These are phyloP conservation scores for Rhabdomys dilectus DNA, from an alignment of 2,113 vertebrate species.

Conservation along the genomic window DNA sequence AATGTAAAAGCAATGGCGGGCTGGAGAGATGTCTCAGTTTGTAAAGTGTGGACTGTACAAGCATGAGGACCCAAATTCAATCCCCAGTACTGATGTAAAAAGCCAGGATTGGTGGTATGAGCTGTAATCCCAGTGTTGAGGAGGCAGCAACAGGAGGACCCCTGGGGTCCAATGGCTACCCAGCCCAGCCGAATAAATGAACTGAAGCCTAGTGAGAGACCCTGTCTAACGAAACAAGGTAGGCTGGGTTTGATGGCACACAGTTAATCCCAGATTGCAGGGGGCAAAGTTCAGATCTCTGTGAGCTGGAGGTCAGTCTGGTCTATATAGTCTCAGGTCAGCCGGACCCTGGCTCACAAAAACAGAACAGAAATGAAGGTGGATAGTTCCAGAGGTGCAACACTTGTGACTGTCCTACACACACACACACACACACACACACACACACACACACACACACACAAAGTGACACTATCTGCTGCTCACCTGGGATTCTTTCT, in stretches of 20 bases:
- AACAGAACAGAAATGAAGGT: background rate
- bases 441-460: background rate
- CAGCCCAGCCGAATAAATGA: background rate
- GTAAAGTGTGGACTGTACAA: background rate
- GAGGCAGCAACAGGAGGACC: background rate
- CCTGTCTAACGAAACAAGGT: background rate
- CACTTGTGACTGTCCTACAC: too few relatives aligned
- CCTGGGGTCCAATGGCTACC: background rate
- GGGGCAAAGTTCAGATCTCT: background rate
- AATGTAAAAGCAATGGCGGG: background rate
- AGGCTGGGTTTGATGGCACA: background rate
- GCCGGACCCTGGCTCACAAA: background rate
- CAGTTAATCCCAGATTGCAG: background rate
- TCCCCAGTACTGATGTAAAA: background rate
- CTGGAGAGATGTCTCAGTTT: background rate
- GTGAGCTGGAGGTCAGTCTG: background rate
- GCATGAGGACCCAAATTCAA: too few relatives aligned
- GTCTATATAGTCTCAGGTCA: background rate
- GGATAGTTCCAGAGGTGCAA: background rate
- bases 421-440: too few relatives aligned
- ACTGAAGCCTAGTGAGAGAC: background rate
- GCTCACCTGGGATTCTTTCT: background rate
- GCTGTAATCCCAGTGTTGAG: too few relatives aligned
- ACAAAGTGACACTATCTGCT: background rate
- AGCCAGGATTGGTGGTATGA: background rate